Conservation (phyloP, 30 jellyfish, hydroid and myxozoan genomes). For the Cassiopea xamachana region DNA sequence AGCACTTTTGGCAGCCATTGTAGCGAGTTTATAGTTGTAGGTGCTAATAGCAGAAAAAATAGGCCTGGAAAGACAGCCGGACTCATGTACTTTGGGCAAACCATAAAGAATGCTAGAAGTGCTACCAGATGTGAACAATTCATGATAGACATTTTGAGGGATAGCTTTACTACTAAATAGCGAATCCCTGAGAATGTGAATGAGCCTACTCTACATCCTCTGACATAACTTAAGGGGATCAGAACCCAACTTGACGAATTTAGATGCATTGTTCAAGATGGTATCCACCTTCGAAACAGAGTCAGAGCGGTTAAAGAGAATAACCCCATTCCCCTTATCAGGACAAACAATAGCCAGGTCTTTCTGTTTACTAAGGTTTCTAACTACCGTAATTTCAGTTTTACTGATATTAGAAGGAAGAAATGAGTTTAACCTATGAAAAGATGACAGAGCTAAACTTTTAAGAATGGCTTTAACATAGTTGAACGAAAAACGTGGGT, state of each 20-base stretch:
- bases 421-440: too few relatives aligned
- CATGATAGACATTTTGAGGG: not conserved
- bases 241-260: slow-evolving; percentile 1
- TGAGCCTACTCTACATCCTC: slow-evolving; percentile 18
- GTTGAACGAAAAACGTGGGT: too few relatives aligned
- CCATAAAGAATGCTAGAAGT: too few relatives aligned
- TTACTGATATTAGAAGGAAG: slow-evolving; percentile 38
- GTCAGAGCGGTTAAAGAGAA: slow-evolving; percentile 30
- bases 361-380: slow-evolving; percentile 13
- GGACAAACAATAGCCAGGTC: slow-evolving; percentile 38
- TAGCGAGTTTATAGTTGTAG: too few relatives aligned
- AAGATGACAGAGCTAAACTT: too few relatives aligned
- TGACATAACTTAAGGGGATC: slow-evolving; percentile 26
- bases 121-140: too few relatives aligned
- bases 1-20: too few relatives aligned
- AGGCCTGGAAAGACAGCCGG: too few relatives aligned
- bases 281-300: slow-evolving; percentile 21
- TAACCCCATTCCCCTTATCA: slow-evolving; percentile 57
- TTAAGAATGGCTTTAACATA: too few relatives aligned
- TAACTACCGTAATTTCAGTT: slow-evolving; percentile 26
- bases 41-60: too few relatives aligned
- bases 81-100: too few relatives aligned
- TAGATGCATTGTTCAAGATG: slow-evolving; percentile 7
- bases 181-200: slow-evolving; percentile 33
- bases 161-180: not conserved